Evolutionary conservation across 64 coral and sea anemone species (phyloP), one percentile per base, ranked within the genome.

Genomic region (Catalaphyllia jardinei): DNA sequence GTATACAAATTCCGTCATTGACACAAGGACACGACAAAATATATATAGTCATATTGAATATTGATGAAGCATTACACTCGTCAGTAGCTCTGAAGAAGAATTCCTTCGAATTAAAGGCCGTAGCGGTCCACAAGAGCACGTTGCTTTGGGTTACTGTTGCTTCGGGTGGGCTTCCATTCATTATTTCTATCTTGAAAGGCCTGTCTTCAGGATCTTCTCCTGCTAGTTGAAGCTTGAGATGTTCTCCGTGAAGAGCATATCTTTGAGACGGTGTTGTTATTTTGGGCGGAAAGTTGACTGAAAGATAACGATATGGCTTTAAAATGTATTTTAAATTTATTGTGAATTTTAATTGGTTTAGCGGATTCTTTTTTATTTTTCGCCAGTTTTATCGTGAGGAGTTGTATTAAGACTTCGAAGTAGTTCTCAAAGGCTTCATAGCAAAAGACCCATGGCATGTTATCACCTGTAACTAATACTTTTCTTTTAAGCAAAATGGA

Each of bases 51-150:
- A 92, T 92, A 31, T 92, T 22, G 29, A 76, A 50, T 39, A 54
- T 86, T 20, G 90, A 92, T 7, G 90, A 92, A 3, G 90, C 90
- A 18, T 92, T 92, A 42, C 90, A 92, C 60, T 92, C 90, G 76
- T 92, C 90, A 17, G 82, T 33, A 52, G 90, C 90, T 92, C 62
- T 27, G 28, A 92, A 92, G 18, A 60, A 86, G 60, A 92, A 92
- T 20, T 31, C 78, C 18, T 9, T 31, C 19, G 57, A 69, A 24
- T 2, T 71, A 42, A 54, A 67, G 25, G 83, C 55, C 65, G 16
- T 31, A 13, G 82, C 81, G 25, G 60, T 86, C 59, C 77, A 92
- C 31, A 38, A 33, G 28, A 92, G 73, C 35, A 92, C 60, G n/a
- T 24, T 24, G 46, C 24, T 24, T 8, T 10, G 12, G 12, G 46